Evolutionary conservation across 35 echinoderm and acorn worm genomes (phyloP).

Genomic region (Lytechinus pictus): DNA sequence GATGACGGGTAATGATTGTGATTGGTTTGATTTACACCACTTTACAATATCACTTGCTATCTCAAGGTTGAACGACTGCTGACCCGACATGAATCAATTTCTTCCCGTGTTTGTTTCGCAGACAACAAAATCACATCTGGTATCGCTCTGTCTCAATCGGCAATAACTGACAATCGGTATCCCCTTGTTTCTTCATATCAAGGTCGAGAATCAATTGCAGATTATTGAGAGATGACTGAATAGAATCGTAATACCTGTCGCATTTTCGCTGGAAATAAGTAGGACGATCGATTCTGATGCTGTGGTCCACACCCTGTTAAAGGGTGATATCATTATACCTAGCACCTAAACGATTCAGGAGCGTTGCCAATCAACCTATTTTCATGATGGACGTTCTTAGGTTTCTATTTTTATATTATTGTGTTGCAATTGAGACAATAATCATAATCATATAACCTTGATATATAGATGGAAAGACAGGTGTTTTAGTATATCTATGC

Average conservation of each 20-base stretch:
- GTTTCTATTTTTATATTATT: background rate
- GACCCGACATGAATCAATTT: slow-evolving; percentile 1
- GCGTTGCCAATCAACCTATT: background rate
- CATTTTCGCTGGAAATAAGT: background rate
- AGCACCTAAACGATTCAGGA: background rate
- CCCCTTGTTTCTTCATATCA: background rate
- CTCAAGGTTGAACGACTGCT: background rate
- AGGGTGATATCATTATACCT: background rate
- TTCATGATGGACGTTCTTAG: background rate
- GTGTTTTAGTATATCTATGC: background rate
- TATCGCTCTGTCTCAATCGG: background rate
- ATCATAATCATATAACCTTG: background rate
- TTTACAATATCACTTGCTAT: background rate
- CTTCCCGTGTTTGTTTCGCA: background rate
- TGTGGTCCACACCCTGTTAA: background rate
- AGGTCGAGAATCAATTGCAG: background rate
- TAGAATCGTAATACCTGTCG: background rate
- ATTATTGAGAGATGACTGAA: background rate
- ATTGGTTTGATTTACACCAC: background rate
- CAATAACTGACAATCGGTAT: background rate
- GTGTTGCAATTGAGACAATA: background rate
- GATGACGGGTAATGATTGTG: background rate
- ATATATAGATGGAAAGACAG: background rate
- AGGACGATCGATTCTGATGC: background rate
- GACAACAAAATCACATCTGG: background rate